phyloP scores from a whole-genome alignment of 2,888 invertebrate genomes.

The Lacanobia oleracea region DNA sequence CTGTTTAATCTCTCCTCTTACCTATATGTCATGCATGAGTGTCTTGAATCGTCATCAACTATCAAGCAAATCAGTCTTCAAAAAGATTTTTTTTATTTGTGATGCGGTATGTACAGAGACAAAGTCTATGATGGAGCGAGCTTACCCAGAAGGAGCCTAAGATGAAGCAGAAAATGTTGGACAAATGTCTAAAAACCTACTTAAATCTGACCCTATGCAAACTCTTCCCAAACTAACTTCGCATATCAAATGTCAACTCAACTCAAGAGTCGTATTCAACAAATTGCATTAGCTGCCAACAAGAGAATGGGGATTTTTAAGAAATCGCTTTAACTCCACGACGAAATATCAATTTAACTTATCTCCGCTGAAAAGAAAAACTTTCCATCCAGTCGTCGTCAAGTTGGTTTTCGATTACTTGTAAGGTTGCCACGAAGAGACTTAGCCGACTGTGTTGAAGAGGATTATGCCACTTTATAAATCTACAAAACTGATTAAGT shows the following conservation, averaged over 20 bases:
- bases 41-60: too few relatives aligned
- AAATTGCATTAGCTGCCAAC: constrained; percentile 50
- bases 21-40: too few relatives aligned
- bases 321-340: constrained; percentile 63
- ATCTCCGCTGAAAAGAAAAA: constrained; percentile 69
- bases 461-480: background rate
- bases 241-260: constrained; percentile 20
- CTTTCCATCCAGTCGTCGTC: constrained; percentile 59
- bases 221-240: background rate
- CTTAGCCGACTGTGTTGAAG: background rate
- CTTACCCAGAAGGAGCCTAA: too few relatives aligned
- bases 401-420: constrained; percentile 68
- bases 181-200: background rate
- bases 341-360: constrained; percentile 75
- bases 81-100: too few relatives aligned
- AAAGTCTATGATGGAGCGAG: too few relatives aligned
- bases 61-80: background rate
- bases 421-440: constrained; percentile 46
- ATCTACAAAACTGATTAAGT: too few relatives aligned
- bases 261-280: constrained; percentile 26
- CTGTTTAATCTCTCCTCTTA: background rate
- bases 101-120: too few relatives aligned
- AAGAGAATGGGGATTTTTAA: constrained; percentile 43
- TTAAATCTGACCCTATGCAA: background rate
- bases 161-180: too few relatives aligned